Evolutionary conservation across 2,888 invertebrate species (phyloP), one percentile per base, ranked within the genome.

Genomic region (Apamea sordens): DNA sequence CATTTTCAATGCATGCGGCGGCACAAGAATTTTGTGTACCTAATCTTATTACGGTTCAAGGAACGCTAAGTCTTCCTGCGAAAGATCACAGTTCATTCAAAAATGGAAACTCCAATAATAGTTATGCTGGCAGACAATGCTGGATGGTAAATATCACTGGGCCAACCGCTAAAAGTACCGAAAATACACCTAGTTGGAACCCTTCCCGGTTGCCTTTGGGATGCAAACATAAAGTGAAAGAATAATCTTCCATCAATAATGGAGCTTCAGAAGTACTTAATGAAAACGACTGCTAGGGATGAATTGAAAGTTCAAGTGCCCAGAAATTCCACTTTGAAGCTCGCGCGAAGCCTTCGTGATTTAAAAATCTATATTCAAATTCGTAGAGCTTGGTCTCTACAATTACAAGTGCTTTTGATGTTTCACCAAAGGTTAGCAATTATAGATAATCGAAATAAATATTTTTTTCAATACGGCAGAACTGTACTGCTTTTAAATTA

Each of bases 121-220:
- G 93, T 91, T 91, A 89, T 92, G 92, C 95, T 95, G 95, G 95
- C 96, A 95, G 91, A 93, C 93, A 90, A 89, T 89, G 90, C 89
- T 92, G 90, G 88, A 89, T 91, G 90, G 89, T 92, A 96, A 96
- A 96, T 96, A 95, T 95, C 96, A 96, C 92, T 96, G 91, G 95
- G 96, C 88, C 95, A 94, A 82, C 90, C 89, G 92, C 61, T 79
- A 80, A 94, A 94, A 93, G 90, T 88, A 90, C 85, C 86, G 76
- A 90, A 93, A 93, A 92, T 92, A 92, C 89, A 76, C 76, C 53
- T 56, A 53, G 63, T 80, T 79, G 61, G n/a, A 68, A 80, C 8
- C 32, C 44, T 77, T n/a, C 59, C 73, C 44, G 36, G 59, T 47
- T 41, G 18, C 10, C 18, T 65, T 56, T 63, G 41, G 28, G 21